Conservation (phyloP, 2,113 vertebrate genomes). For the Sus scrofa region DNA sequence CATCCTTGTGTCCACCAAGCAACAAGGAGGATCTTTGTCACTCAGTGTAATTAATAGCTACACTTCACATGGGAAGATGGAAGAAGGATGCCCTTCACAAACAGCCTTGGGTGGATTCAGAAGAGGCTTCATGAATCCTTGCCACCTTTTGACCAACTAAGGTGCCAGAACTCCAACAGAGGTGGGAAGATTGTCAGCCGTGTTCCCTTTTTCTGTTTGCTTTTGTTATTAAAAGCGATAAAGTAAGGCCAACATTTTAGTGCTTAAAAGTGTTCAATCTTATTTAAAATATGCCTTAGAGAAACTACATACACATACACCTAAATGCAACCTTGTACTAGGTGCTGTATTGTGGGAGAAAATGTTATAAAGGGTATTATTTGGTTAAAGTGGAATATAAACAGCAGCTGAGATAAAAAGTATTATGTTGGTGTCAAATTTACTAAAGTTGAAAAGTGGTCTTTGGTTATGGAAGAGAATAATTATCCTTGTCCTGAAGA, state of each 20-base stretch:
- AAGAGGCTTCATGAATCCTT: background rate
- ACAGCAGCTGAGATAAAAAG: background rate
- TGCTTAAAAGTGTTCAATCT: background rate
- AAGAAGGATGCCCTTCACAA: background rate
- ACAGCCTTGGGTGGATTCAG: fast-evolving
- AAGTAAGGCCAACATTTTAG: background rate
- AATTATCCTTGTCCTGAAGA: background rate
- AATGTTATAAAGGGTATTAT: background rate
- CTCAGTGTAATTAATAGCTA: conserved; percentile 84
- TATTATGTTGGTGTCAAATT: background rate
- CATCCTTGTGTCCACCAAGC: conserved; percentile 86
- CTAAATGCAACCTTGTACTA: background rate
- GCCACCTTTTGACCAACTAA: background rate
- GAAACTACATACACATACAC: background rate
- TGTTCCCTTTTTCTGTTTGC: background rate
- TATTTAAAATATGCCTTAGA: background rate
- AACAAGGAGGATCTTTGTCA: conserved; percentile 90
- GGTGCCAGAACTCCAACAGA: background rate
- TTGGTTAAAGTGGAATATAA: background rate
- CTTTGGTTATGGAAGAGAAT: background rate
- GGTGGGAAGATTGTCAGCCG: background rate
- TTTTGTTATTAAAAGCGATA: conserved; percentile 10
- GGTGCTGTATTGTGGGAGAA: background rate
- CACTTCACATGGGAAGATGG: background rate
- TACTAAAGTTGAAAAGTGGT: background rate